A percentile compares a stretch with the other conserved stretches of the same genome.
Evolutionary conservation across 2,888 invertebrate genomes (phyloP).

Genomic region (Calliphora vomitoria): DNA sequence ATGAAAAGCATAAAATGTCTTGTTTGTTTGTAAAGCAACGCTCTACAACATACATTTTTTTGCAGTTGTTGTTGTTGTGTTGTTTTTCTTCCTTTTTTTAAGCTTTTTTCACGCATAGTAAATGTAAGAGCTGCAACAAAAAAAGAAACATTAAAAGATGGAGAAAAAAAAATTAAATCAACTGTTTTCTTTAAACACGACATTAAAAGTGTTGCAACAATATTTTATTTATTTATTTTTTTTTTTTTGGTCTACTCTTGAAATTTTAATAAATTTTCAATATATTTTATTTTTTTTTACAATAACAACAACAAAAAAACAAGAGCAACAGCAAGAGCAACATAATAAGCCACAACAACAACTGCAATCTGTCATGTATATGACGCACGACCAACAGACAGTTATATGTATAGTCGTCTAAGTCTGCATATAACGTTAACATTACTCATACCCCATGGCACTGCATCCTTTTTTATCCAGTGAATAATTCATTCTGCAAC

Average conservation of each 20-base stretch:
- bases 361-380: slow-evolving; percentile 75
- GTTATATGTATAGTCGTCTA: slow-evolving; percentile 18
- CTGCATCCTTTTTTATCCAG: slow-evolving; percentile 24
- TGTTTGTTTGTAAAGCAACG: slow-evolving; percentile 71
- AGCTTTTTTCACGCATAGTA: slow-evolving; percentile 65
- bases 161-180: slow-evolving; percentile 58
- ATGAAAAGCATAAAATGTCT: slow-evolving; percentile 73
- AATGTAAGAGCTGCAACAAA: slow-evolving; percentile 37
- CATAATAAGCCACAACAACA: slow-evolving; percentile 62
- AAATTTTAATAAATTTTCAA: slow-evolving; percentile 72
- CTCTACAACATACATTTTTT: slow-evolving; percentile 48
- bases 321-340: slow-evolving; percentile 28
- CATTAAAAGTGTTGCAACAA: slow-evolving; percentile 75
- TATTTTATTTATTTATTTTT: slow-evolving; percentile 58
- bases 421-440: not conserved
- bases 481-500: no score
- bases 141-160: not conserved
- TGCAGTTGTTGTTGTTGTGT: slow-evolving; percentile 2
- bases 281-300: slow-evolving; percentile 47
- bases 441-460: slow-evolving; percentile 3
- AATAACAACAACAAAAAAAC: slow-evolving; percentile 11
- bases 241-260: slow-evolving; percentile 57
- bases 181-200: slow-evolving; percentile 73
- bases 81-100: slow-evolving; percentile 24
- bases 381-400: slow-evolving; percentile 74